These are phyloP conservation scores for Leptobrachium leishanense DNA, from an alignment of 2,113 vertebrate species.

Conservation along the genomic window DNA sequence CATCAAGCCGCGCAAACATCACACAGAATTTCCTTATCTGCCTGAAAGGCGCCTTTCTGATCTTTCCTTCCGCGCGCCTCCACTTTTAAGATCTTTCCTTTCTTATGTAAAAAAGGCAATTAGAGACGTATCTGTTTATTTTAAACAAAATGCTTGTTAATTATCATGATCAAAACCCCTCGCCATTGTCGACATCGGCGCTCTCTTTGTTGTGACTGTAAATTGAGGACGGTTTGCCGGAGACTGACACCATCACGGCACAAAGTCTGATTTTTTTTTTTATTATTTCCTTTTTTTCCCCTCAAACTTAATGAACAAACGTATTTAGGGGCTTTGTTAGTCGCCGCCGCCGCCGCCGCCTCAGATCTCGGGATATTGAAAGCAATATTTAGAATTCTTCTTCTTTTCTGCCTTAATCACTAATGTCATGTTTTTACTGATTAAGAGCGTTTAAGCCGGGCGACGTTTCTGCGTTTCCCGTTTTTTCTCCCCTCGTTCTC, in stretches of 20 bases:
- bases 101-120: slow-evolving; percentile 99
- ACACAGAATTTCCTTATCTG: slow-evolving; percentile 67
- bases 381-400: slow-evolving; percentile 70
- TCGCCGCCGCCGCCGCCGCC: slow-evolving; percentile 67
- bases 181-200: slow-evolving; percentile 82
- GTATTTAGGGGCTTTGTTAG: slow-evolving; percentile 78
- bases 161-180: slow-evolving; percentile 97
- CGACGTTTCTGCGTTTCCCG: slow-evolving; percentile 56
- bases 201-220: slow-evolving; percentile 91
- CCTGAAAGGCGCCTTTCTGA: slow-evolving; percentile 78
- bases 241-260: slow-evolving; percentile 88
- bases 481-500: slow-evolving; percentile 15
- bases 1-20: slow-evolving; percentile 29
- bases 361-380: slow-evolving; percentile 72
- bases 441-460: slow-evolving; percentile 66
- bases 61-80: slow-evolving; percentile 81
- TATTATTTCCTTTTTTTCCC: slow-evolving; percentile 57
- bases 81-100: slow-evolving; percentile 98
- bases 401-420: slow-evolving; percentile 71
- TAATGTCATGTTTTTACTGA: slow-evolving; percentile 69
- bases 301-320: slow-evolving; percentile 87
- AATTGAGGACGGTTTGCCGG: slow-evolving; percentile 87
- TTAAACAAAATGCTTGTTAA: slow-evolving; percentile 99
- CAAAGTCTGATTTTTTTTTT: slow-evolving; percentile 74
- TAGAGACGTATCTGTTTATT: slow-evolving; percentile 99